phyloP scores from a whole-genome alignment of 2,113 vertebrate species.

The Symphodus melops region DNA sequence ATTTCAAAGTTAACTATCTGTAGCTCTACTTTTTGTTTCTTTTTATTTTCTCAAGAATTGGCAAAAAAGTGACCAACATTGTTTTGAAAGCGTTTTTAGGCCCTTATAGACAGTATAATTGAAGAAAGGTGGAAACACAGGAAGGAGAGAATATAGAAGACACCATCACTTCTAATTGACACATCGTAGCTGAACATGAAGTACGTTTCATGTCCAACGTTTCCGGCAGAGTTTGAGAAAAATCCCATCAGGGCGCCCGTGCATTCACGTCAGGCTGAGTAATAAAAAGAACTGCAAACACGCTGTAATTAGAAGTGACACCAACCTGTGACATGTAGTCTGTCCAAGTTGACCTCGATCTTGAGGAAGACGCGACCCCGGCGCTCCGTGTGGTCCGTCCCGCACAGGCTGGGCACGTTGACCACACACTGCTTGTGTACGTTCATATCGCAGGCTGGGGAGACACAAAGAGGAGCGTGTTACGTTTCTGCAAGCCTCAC shows the following conservation, averaged over 20 bases:
- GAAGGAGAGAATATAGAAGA: no score
- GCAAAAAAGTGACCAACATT: no score
- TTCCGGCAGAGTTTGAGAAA: no score
- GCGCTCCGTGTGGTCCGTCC: slow-evolving; percentile 96
- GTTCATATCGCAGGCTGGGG: slow-evolving; percentile 96
- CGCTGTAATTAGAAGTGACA: background rate
- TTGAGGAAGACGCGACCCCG: slow-evolving; percentile 94
- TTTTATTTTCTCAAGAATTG: no score
- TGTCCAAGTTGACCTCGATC: slow-evolving; percentile 91
- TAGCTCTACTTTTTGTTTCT: no score
- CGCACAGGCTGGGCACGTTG: slow-evolving; percentile 96
- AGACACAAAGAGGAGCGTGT: slow-evolving; percentile 22
- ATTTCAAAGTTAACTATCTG: no score
- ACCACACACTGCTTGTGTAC: slow-evolving; percentile 97
- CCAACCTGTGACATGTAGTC: slow-evolving; percentile 92
- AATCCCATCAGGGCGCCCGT: no score
- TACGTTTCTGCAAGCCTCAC: background rate
- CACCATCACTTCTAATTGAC: no score
- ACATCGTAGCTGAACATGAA: no score
- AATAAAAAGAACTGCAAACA: background rate
- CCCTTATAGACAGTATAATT: no score
- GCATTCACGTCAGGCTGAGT: background rate
- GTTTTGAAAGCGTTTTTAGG: no score
- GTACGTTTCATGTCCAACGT: background rate
- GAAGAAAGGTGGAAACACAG: no score